Base-by-base conservation (phyloP, 2,797 vertebrate species). In the Spea hammondii region DNA sequence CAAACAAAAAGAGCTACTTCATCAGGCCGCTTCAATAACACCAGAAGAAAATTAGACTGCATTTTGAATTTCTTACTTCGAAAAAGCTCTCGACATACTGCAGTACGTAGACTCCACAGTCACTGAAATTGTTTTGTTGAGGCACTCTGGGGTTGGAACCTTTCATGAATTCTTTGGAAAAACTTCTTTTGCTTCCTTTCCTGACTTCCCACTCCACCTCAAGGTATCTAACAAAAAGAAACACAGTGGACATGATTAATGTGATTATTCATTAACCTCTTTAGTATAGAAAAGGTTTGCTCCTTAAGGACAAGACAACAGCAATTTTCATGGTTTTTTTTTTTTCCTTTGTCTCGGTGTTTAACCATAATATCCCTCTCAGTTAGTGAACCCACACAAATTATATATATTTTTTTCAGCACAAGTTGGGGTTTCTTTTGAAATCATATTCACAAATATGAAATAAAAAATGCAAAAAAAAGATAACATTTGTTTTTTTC, bases 51-150 rank as follows among this genome's bases (percentile, higher is more conserved):
- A 8, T 57, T 13, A 67, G 4, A 13, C 53, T 1, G 51, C 11
- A 53, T 11, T 53, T 60, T 12, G 57, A 4, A 60, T 60, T 60
- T 84, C 91, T 83, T 78, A 99, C 97, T 96, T 99, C 93, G 79
- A 99, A 99, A 92, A 98, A 99, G 88, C 97, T 99, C 89, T 99
- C 97, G 82, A 99, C 97, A 10, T 98, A 99, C 88, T 99, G 97
- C 84, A 99, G 88, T 53, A 99, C 76, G 74, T 98, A 99, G 11
- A 99, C 95, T 4, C 97, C 97, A 73, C 97, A 99, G 86, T 99
- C 97, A 72, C 97, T 99, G 89, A 96, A 99, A 90, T 99, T 99
- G 74, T 99, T 98, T 86, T 99, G 97, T 86, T 99, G 97, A 55
- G 97, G 97, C 85, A 99, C 97, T 74, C 96, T 95, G 11, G 97